Base-by-base conservation (phyloP, 2,888 invertebrate genomes). In the Heliconius erato region DNA sequence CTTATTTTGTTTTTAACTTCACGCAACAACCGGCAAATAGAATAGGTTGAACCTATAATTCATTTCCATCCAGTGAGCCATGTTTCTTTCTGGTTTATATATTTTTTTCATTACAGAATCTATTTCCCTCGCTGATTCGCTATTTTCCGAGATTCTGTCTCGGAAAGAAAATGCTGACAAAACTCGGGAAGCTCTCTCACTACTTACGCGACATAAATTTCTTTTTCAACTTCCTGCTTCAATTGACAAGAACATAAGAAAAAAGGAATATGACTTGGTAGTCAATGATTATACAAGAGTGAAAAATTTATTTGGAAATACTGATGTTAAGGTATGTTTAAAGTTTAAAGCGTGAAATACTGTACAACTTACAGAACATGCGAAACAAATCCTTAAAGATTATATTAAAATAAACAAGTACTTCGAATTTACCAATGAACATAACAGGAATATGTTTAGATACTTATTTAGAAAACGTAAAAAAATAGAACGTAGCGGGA, bases 271-370 rank as follows among this genome's bases (percentile, higher is more conserved):
- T 91, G 99, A 99, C 91, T 97, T 99, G 79, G 99, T 99, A 35
- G 99, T 99, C 83, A 99, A 99, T 91, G 99, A 99, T 92, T 99
- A 99, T 91, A 98, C 98, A 1, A 96, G 99, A 88, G 99, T 99
- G 6, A 99, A 99, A 92, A 99, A 99, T 90, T 96, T 99, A 44
- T 99, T 99, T 96, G 98, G 98, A 83, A 99, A 98, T 92, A 99
- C 98, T 54, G 99, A 99, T 92, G 97, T 99, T 26, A 97, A 97
- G 88, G 97, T 98, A 91, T 89, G 91, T 67, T 44, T 49, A 54
- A 54, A 23, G 23, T 23, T 54, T 54, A 54, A 54, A 54, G 6
- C 0, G 19, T 54, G 54, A 7, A 23, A 19, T 23, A 54, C 19
- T 19, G 54, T 14, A 44, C 14, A 14, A 44, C 44, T 44, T 44